Percentiles rank a stretch among this genome's conserved stretches.
phyloP scores from a whole-genome alignment of 2,888 invertebrate genomes.

The Laothoe populi region DNA sequence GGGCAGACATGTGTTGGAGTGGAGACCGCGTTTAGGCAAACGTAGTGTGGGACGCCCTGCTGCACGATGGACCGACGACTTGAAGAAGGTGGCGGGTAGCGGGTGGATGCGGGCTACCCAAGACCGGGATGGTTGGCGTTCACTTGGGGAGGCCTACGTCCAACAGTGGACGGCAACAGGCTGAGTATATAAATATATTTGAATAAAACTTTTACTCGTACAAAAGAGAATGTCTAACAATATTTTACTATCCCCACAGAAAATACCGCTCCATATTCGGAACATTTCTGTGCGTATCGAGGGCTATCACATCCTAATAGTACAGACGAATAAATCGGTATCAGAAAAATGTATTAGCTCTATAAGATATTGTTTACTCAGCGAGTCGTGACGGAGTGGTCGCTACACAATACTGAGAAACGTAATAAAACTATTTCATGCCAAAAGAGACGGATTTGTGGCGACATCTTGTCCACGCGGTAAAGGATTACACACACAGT shows the following conservation, averaged over 20 bases:
- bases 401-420: slow-evolving; percentile 6
- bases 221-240: not conserved
- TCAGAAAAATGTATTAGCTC: not conserved
- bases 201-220: too few species aligned
- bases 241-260: not conserved
- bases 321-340: not conserved
- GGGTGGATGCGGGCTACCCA: too few species aligned
- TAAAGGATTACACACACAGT: not conserved
- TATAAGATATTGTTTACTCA: slow-evolving; percentile 1
- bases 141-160: too few species aligned
- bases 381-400: not conserved
- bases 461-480: not conserved
- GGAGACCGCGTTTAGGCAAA: too few species aligned
- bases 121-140: too few species aligned
- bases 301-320: not conserved
- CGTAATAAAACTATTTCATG: not conserved
- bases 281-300: not conserved
- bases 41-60: too few species aligned
- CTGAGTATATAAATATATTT: too few species aligned
- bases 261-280: not conserved
- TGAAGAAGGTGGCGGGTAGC: too few species aligned
- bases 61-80: too few species aligned
- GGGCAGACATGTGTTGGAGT: too few species aligned
- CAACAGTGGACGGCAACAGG: too few species aligned
- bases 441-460: not conserved